A percentile compares a stretch with the other conserved stretches of the same genome.
Evolutionary conservation across 2,797 vertebrate genomes (phyloP).

Genomic region (Octomys mimax): DNA sequence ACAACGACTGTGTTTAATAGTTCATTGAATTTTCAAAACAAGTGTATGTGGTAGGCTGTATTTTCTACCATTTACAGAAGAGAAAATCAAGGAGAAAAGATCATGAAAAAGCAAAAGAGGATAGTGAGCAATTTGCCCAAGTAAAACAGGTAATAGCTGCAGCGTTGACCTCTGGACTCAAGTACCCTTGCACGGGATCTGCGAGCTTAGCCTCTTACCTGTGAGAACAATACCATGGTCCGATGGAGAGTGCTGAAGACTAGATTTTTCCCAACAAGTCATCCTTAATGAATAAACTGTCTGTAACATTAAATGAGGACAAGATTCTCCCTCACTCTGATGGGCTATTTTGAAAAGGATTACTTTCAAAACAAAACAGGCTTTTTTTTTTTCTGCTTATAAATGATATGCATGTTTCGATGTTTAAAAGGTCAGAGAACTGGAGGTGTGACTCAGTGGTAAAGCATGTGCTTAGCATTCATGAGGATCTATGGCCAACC

Average conservation of each 20-base stretch:
- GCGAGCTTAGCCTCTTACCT: background rate
- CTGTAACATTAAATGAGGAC: background rate
- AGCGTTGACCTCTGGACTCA: background rate
- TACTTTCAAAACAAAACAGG: background rate
- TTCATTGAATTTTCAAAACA: background rate
- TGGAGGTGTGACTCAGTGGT: background rate
- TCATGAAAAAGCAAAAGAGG: background rate
- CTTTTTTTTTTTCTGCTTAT: constrained; percentile 13
- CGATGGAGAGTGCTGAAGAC: accelerated
- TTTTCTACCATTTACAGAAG: background rate
- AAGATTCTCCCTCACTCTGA: background rate
- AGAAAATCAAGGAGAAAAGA: background rate
- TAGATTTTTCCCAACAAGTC: background rate
- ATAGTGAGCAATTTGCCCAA: background rate
- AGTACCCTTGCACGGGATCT: too few relatives aligned
- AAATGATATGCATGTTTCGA: background rate
- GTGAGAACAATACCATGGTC: background rate
- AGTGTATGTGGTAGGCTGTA: background rate
- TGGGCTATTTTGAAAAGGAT: background rate
- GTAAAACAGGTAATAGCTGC: background rate
- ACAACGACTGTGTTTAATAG: background rate
- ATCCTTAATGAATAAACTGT: background rate
- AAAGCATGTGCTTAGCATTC: background rate
- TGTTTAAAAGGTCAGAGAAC: background rate
- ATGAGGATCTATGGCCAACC: background rate